phyloP scores from a whole-genome alignment of 2,113 vertebrate genomes.

The Eptesicus fuscus region DNA sequence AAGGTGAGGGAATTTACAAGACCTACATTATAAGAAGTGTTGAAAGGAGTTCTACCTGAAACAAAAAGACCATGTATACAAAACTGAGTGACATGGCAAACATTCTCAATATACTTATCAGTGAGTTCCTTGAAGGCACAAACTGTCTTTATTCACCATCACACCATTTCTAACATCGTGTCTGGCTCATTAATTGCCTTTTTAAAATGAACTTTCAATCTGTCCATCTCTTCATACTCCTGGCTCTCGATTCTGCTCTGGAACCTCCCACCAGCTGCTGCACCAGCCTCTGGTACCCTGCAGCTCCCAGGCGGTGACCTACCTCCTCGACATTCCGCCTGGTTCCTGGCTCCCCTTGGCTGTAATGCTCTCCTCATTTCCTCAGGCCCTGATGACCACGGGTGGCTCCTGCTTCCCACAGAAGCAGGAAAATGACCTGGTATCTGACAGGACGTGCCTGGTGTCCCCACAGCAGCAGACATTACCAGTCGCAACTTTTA shows the following conservation, averaged over 20 bases:
- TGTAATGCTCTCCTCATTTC: background rate
- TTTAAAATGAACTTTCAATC: background rate
- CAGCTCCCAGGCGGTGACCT: background rate
- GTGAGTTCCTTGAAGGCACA: background rate
- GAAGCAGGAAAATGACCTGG: background rate
- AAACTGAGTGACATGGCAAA: background rate
- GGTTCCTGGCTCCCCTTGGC: background rate
- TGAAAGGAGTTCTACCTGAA: background rate
- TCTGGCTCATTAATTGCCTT: background rate
- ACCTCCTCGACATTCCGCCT: background rate
- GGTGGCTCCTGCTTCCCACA: background rate
- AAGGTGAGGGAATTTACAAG: background rate
- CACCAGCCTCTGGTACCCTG: background rate
- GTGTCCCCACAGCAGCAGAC: background rate
- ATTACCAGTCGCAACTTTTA: background rate
- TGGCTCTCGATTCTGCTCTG: background rate
- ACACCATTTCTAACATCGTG: background rate
- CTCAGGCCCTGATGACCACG: background rate
- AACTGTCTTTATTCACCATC: background rate
- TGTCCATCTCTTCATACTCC: background rate
- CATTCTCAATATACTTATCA: background rate
- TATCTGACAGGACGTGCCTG: accelerated
- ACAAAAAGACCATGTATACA: background rate
- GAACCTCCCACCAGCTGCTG: background rate
- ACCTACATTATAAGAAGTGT: background rate